Evolutionary conservation across 2,888 invertebrate genomes (phyloP), one percentile per base, ranked within the genome.

Genomic region (Eubasilissa splendida): DNA sequence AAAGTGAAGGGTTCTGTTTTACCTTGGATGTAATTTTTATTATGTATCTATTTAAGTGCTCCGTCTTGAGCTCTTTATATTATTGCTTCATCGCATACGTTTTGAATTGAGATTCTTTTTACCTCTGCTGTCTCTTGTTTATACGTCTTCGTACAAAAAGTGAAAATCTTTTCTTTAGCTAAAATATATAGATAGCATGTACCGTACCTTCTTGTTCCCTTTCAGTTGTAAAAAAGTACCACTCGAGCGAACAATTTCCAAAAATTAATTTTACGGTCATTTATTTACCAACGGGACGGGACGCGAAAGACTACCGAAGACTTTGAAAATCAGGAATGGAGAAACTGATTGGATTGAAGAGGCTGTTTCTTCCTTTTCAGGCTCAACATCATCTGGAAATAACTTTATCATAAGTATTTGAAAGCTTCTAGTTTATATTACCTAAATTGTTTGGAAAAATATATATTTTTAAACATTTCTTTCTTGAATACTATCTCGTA

Each of bases 191-290:
- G 60, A 78, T 14, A 50, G 52, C 68, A 76, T 79, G 59, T 22
- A 73, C 75, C 79, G 79, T 68, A 33, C 66, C 53, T 63, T 77
- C 79, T 78, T 79, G 80, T 83, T 79, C 66, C 79, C 68, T 83
- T 83, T 80, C 77, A 80, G 73, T 80, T 83, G 79, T 77, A 83
- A 83, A 83, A 80, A 80, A 79, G 77, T 52, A 76, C 77, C 80
- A 81, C 77, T 81, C 76, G 80, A 79, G 83, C 68, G 80, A 79
- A 81, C 77, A 79, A 81, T 77, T 83, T 77, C 66, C 75, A 73
- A 82, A 82, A 83, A 81, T 81, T 83, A 83, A 82, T 83, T 83
- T 83, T 77, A 83, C 83, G 83, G 76, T 83, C 80, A 77, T 83
- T 83, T 42, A 42, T 42, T 42, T 80, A 68, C 80, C 77, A 80